Conservation (phyloP, 1,140 invertebrate genomes). For the Gryon sp. region DNA sequence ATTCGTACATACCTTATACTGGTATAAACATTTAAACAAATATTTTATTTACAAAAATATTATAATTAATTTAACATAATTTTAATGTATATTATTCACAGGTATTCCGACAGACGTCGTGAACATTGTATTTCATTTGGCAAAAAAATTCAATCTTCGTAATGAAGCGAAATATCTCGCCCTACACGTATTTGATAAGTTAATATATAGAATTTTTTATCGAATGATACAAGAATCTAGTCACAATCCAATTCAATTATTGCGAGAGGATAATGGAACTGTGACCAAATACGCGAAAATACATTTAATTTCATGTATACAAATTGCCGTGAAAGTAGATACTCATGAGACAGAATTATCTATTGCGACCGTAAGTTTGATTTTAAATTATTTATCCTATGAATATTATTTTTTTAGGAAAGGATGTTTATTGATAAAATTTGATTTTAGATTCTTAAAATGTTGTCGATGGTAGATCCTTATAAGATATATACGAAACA, state of each 20-base stretch:
- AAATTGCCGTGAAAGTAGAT: conserved; percentile 72
- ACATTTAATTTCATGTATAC: conserved; percentile 69
- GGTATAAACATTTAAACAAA: conserved; percentile 64
- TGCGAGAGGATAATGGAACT: too few relatives aligned
- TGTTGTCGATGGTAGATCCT: conserved; percentile 57
- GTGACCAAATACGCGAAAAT: conserved; percentile 62
- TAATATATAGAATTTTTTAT: conserved; percentile 67
- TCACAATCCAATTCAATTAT: too few relatives aligned
- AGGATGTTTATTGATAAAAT: too few relatives aligned
- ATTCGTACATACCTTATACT: conserved; percentile 66
- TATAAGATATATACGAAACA: conserved; percentile 51
- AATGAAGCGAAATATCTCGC: conserved; percentile 69
- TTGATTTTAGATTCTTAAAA: conserved; percentile 58
- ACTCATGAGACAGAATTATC: conserved; percentile 54
- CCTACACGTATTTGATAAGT: conserved; percentile 72
- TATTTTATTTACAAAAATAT: too few relatives aligned
- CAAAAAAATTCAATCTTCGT: conserved; percentile 58
- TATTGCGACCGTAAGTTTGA: conserved; percentile 64
- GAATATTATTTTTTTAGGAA: too few relatives aligned
- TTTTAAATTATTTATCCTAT: too few relatives aligned
- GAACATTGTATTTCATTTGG: conserved; percentile 65
- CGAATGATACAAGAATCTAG: conserved; percentile 61
- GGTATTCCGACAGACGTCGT: conserved; percentile 64
- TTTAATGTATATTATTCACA: conserved; percentile 28
- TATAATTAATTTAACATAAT: too few relatives aligned